Evolutionary conservation across 2,888 invertebrate genomes (phyloP).

Genomic region (Leucophenga maculata): DNA sequence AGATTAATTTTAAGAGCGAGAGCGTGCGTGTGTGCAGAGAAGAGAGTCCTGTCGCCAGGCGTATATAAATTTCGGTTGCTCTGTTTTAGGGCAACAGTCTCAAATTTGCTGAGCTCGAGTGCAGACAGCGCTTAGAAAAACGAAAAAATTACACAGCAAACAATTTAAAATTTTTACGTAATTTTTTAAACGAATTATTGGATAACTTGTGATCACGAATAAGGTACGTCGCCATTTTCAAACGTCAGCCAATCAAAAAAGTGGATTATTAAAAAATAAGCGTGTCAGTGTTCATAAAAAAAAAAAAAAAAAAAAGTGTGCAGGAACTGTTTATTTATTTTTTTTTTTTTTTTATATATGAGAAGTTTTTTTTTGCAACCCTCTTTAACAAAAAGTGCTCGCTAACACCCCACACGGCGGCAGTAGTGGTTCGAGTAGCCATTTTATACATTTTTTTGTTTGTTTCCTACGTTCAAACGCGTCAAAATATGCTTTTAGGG

Average conservation of each 20-base stretch:
- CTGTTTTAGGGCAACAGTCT: background rate
- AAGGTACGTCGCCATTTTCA: background rate
- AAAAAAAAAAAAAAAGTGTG: no score
- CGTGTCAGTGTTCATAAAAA: background rate
- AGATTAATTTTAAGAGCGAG: no score
- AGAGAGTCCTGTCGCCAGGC: background rate
- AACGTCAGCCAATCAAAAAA: background rate
- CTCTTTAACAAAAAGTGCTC: no score
- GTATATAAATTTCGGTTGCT: background rate
- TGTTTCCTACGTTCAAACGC: no score
- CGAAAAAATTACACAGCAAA: no score
- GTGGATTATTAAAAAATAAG: background rate
- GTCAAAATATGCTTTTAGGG: constrained; percentile 46
- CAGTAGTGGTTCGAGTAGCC: background rate
- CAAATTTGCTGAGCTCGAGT: background rate
- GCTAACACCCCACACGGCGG: no score
- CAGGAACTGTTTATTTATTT: no score
- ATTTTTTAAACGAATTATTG: background rate
- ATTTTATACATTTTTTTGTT: constrained; percentile 8
- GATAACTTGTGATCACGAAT: background rate
- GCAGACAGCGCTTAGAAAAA: background rate
- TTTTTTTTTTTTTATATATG: no score
- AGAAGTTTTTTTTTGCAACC: no score
- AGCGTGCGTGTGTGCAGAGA: background rate
- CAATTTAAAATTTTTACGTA: constrained; percentile 1